Evolutionary conservation across 2,113 vertebrate species (phyloP), one percentile per base, ranked within the genome.

Genomic region (Carassius gibelio): DNA sequence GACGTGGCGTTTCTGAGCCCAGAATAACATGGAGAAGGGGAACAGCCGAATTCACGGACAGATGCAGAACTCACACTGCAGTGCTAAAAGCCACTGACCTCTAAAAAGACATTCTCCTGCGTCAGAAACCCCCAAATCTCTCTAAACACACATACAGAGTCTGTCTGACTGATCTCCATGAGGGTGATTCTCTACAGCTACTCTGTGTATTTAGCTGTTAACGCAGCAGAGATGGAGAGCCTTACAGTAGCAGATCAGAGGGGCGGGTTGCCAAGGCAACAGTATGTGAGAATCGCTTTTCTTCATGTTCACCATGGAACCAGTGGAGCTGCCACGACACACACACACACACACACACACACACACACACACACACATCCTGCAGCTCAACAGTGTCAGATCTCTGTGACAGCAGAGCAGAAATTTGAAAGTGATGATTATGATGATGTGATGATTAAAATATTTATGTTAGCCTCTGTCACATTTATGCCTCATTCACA

Each of bases 261-360:
- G 78, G 82, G 79, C 71, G 30, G 38, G 84, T 90, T 84, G 81
- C 91, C 91, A 91, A 87, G 91, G 90, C 91, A 88, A 93, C 88
- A 50, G 57, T 55, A 69, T 77, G 21, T 68, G 87, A 89, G 85
- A 84, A 76, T 45, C 9, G 48, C 52, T 80, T 45, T 61, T 69
- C 45, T 55, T 79, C 19, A 42, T 90, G 88, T 90, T 91, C 91
- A 84, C 88, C 82, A 77, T 86, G 64, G 75, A 88, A 91, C 85
- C 14, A n/a, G 90, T 87, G 88, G n/a, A 90, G 82, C 82, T 55
- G 71, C 21, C 19, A 75, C 79, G 1, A 30, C 7, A 57, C 26
- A 74, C 42, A 55, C 26, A 55, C 55, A 75, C 21, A 62, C 19
- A 66, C 57, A 38, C 64, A n/a, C n/a, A n/a, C n/a, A n/a, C n/a